Evolutionary conservation across 2,888 invertebrate genomes (phyloP), one percentile per base, ranked within the genome.

Genomic region (Tenthredo amoena): DNA sequence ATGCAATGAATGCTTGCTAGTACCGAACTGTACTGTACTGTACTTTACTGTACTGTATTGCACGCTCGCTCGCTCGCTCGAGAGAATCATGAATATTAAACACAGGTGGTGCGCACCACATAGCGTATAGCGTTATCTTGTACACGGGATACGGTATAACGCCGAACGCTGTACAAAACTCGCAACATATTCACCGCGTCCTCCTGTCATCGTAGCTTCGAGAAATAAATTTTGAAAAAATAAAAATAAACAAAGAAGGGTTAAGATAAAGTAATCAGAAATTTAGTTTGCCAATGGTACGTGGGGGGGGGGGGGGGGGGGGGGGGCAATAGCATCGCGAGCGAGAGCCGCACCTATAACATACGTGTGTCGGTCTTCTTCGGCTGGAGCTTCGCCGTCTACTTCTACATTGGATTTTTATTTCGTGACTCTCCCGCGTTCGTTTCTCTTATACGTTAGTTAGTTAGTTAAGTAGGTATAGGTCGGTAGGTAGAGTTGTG

Each of bases 81-180:
- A 15, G 15, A 34, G 37, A 37, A 71, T 71, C 71, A 71, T 71
- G 71, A 71, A 71, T 71, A 71, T 71, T 71, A 31, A 71, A 71
- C 37, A 37, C 71, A 71, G 71, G 37, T 37, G 37, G 71, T 34
- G 62, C 21, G 26, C 26, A 3, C 26, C 26, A 26, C 21, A 62
- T 10, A 62, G 9, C 62, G 62, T 26, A n/a, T 6, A 18, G 55
- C 7, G n/a, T n/a, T 18, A 18, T 55, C 47, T 47, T 7, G n/a
- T 55, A 55, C 5, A 15, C 7, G 5, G 18, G 7, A 50, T n/a
- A 50, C n/a, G 4, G 6, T 0, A 50, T n/a, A 47, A 47, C 47
- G 47, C 47, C 47, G 47, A 47, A 47, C 47, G 12, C 15, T 15
- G 10, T 47, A 47, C 12, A n/a, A 50, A 18, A 50, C 18, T 6